Evolutionary conservation across 2,888 invertebrate genomes (phyloP).

Genomic region (Sabatieria punctata): DNA sequence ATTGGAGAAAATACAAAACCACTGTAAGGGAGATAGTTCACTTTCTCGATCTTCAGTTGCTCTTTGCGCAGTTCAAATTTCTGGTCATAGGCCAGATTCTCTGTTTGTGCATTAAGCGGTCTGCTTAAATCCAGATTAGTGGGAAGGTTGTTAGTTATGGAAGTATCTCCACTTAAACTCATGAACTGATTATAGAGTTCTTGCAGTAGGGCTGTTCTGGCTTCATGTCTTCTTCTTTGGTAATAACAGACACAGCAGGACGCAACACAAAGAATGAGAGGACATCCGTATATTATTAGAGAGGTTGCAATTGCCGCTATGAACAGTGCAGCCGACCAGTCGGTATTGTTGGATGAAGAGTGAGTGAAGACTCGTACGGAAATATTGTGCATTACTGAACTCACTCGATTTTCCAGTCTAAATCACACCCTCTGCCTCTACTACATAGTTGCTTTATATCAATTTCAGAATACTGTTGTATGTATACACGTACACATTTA

Average conservation of each 20-base stretch:
- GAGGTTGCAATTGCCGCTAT: no score
- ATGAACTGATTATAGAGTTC: constrained; percentile 7
- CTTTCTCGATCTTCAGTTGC: no score
- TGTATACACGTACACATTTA: no score
- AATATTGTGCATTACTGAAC: background rate
- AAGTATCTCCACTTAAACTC: background rate
- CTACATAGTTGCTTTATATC: no score
- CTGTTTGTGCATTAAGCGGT: constrained; percentile 77
- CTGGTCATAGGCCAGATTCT: constrained; percentile 72
- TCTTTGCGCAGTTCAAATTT: constrained; percentile 74
- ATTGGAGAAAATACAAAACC: no score
- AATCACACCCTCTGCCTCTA: no score
- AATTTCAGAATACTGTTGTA: no score
- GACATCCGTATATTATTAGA: no score
- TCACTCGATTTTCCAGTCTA: background rate
- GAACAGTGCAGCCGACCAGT: no score
- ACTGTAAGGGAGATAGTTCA: no score
- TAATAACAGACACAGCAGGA: background rate
- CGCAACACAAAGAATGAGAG: background rate
- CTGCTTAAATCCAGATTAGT: constrained; percentile 69
- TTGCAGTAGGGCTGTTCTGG: background rate
- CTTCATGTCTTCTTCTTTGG: background rate
- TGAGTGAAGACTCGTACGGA: background rate
- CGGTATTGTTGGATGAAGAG: no score
- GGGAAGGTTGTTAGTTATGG: no score